Base-by-base conservation (phyloP, 2,888 invertebrate species). In the Coleophora flavipennella region DNA sequence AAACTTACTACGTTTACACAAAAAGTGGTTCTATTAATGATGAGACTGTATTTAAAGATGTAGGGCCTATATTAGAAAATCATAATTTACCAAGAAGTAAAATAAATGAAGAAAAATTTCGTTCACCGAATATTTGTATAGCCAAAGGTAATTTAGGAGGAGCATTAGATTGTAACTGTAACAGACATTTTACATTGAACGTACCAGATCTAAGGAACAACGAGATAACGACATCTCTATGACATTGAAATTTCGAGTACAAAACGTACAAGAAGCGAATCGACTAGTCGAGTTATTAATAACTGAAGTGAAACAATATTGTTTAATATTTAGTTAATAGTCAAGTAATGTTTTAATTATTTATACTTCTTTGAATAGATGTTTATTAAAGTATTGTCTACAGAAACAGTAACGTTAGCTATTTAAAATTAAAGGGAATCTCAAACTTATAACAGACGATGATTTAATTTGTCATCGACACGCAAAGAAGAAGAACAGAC, bases 111-210 rank as follows among this genome's bases (percentile, higher is more conserved):
- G 73, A 74, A 7, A 71, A 76, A 44, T 80, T 76, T 39, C 57
- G 78, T 27, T 79, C 81, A 14, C 81, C 81, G 11, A 83, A 81
- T 50, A 64, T 83, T 48, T 83, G 83, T 55, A 67, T 83, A 46
- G 79, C 78, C 13, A 74, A 68, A 53, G 62, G 62, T 34, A 65
- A 73, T 49, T 49, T 83, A 54, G 78, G 80, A 26, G 77, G 79
- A 36, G 63, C 69, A n/a, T 39, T 65, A 38, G 66, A 67, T 46
- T 83, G 83, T 53, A 74, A 67, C 50, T 83, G 83, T 53, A 80
- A 81, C 53, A 77, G 83, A 48, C 81, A 83, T 64, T 83, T 83
- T 48, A 76, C 73, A 38, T 56, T 83, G 27, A 74, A 80, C 45
- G 80, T 79, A 39, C 80, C 81, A 38, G 69, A 74, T 58, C 65